Conservation (phyloP, 2,113 vertebrate species). For the Calyptomena viridis region DNA sequence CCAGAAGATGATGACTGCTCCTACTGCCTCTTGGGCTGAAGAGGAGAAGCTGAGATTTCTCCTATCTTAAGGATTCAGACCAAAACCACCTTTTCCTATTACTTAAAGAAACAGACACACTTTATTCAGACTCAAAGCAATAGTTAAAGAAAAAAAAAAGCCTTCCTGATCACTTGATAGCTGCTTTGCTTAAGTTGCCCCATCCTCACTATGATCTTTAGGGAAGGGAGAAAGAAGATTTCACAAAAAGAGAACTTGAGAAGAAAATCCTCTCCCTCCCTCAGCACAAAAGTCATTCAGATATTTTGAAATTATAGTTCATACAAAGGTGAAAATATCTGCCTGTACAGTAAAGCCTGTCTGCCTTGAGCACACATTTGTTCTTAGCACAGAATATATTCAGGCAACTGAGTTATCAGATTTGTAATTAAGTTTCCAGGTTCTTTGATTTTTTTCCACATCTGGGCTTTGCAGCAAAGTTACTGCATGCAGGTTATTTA, state of each 20-base stretch:
- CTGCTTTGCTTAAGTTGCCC: background rate
- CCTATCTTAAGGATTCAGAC: background rate
- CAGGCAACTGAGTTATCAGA: background rate
- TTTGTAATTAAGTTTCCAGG: background rate
- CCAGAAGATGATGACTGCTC: background rate
- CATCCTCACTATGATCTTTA: background rate
- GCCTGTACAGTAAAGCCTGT: background rate
- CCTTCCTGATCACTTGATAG: background rate
- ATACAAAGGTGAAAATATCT: background rate
- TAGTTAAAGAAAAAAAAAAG: background rate
- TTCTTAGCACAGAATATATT: background rate
- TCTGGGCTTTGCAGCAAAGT: background rate
- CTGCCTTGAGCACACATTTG: background rate
- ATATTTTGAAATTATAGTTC: background rate
- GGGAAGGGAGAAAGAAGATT: background rate
- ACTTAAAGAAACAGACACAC: constrained; percentile 22
- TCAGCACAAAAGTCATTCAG: background rate
- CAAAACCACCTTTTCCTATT: background rate
- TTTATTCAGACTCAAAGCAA: constrained; percentile 7
- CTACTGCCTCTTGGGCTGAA: background rate
- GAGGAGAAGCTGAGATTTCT: background rate
- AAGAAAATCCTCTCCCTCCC: background rate
- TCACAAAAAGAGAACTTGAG: background rate
- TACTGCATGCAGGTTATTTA: background rate
- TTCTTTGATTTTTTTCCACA: background rate